These are phyloP conservation scores for Betta splendens DNA, from an alignment of 2,797 vertebrate genomes.

Conservation along the genomic window DNA sequence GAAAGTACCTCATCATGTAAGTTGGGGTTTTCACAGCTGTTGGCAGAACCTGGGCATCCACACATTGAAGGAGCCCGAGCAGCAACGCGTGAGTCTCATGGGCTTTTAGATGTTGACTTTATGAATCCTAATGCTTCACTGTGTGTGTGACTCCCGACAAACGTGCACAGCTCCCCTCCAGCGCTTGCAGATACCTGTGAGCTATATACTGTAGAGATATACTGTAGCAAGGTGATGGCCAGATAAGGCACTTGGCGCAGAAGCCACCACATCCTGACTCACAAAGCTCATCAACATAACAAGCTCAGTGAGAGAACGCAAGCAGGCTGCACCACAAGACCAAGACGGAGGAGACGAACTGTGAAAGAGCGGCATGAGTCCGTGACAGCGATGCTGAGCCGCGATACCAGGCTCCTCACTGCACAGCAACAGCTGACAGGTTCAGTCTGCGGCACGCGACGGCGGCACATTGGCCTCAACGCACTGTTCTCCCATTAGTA, in stretches of 20 bases:
- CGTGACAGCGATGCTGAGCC: neutral
- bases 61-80: too few species aligned
- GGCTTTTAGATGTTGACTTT: too few species aligned
- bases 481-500: too few species aligned
- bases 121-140: too few species aligned
- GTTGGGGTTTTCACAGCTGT: neutral
- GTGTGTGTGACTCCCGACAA: too few species aligned
- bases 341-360: constrained; percentile 7
- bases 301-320: neutral
- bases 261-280: constrained; percentile 65
- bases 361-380: neutral
- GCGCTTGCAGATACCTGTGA: neutral
- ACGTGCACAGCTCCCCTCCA: neutral
- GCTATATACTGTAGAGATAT: too few species aligned
- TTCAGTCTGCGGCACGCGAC: too few species aligned
- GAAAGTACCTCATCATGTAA: neutral
- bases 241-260: constrained; percentile 42
- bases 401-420: neutral
- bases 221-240: constrained; percentile 33
- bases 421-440: neutral
- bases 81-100: too few species aligned
- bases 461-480: too few species aligned
- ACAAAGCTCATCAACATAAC: constrained; percentile 17
- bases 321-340: constrained; percentile 19
- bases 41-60: too few species aligned